Conservation (phyloP, 2,113 vertebrate species). For the Natator depressus region DNA sequence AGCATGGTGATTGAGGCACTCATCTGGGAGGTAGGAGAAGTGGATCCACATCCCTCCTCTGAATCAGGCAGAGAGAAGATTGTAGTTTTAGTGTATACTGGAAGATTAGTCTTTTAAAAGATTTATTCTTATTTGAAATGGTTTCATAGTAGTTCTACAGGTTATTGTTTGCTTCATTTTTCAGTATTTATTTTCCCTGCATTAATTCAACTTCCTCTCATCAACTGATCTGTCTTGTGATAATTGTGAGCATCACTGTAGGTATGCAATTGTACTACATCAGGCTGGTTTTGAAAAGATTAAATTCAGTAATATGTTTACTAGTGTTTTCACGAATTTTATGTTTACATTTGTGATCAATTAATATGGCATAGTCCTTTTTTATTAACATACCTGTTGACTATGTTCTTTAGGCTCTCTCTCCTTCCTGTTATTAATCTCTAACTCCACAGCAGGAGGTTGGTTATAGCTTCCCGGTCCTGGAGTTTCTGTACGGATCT, state of each 20-base stretch:
- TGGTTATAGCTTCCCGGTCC: conserved; percentile 82
- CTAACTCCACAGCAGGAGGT: not conserved
- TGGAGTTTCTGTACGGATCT: conserved; percentile 67
- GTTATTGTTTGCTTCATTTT: not conserved
- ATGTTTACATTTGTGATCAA: not conserved
- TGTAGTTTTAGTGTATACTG: not conserved
- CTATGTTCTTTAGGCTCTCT: not conserved
- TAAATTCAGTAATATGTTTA: not conserved
- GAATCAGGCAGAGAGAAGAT: not conserved
- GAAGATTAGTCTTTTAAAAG: not conserved
- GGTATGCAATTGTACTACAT: not conserved
- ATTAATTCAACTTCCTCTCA: not conserved
- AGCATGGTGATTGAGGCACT: not conserved
- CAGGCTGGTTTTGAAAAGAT: not conserved
- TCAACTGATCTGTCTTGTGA: not conserved
- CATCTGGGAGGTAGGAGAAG: not conserved
- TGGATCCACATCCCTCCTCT: not conserved
- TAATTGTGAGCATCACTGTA: not conserved
- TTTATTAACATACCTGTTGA: conserved; percentile 36
- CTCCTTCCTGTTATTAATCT: not conserved
- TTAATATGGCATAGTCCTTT: not conserved
- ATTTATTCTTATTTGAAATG: not conserved
- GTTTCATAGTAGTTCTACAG: not conserved
- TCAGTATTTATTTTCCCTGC: not conserved
- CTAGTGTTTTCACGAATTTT: not conserved